Evolutionary conservation across 2,888 invertebrate species (phyloP), one percentile per base, ranked within the genome.

Genomic region (Argynnis bischoffii): DNA sequence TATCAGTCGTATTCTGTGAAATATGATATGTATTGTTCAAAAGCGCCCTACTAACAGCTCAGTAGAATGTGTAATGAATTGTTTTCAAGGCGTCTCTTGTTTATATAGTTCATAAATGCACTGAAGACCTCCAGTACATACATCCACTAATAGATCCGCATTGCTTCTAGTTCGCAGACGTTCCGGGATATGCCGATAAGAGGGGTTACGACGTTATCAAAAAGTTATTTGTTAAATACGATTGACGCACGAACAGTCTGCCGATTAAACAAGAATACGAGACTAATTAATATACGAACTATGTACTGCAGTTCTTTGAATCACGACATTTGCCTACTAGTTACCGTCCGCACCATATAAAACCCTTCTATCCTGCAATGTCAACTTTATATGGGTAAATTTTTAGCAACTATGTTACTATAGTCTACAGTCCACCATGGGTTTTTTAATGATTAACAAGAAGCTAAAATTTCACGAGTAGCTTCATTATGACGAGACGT

Each of bases 221-320:
- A 70, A 67, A 53, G 83, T 80, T 88, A 88, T 90, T 90, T 90
- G 87, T 90, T 87, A 87, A 87, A 88, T 83, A 81, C 86, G 77
- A 90, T 88, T 92, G 92, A 92, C 92, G 92, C 91, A 92, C 91
- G 87, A 83, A 80, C 83, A 79, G 88, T 86, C 88, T 86, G 80
- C 82, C 83, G 80, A 81, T 83, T 84, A 81, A 82, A 59, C 21
- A 21, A 57, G 74, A 70, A 66, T 63, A 55, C 59, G 63, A 59
- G 66, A 74, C 41, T 69, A 72, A 66, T 61, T 70, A 69, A 60
- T 61, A 48, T 50, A 55, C 26, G 55, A 61, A 54, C 51, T 65
- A 53, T 68, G 56, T 61, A 63, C 67, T 60, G 47, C 46, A 56
- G 57, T 61, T 54, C 57, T 5, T 41, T 18, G 51, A 41, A 61